Evolutionary conservation across 2,888 invertebrate species (phyloP).

Genomic region (Eupeodes luniger): DNA sequence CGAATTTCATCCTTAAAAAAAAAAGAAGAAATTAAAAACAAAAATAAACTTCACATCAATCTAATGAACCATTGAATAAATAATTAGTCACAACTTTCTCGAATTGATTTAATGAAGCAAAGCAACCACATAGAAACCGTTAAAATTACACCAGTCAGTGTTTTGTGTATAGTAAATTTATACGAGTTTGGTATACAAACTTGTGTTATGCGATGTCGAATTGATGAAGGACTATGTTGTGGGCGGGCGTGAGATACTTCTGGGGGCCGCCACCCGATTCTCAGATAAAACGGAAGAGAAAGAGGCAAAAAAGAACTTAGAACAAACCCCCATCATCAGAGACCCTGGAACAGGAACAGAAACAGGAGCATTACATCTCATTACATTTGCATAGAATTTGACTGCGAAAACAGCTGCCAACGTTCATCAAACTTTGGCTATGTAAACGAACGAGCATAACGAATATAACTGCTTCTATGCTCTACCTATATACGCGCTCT

Average conservation of each 20-base stretch:
- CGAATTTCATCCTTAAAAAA: constrained; percentile 35
- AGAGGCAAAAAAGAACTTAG: not conserved
- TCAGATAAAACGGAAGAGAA: too few species aligned
- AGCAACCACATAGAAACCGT: constrained; percentile 59
- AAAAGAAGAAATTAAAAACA: not conserved
- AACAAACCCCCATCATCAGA: not conserved
- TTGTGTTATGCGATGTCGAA: not conserved
- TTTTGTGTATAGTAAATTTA: not conserved
- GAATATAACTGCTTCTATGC: constrained; percentile 1
- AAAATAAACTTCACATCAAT: constrained; percentile 57
- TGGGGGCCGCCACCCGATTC: too few species aligned
- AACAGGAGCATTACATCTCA: constrained; percentile 69
- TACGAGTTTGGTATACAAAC: not conserved
- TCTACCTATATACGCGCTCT: not conserved
- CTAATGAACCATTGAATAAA: constrained; percentile 75
- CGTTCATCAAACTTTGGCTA: constrained; percentile 40
- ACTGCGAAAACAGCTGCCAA: constrained; percentile 61
- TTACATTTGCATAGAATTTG: constrained; percentile 76
- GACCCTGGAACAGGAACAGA: not conserved
- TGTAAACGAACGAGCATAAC: constrained; percentile 16
- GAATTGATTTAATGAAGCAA: constrained; percentile 72
- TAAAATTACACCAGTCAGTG: constrained; percentile 43
- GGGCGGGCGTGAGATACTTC: too few species aligned
- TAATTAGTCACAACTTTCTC: constrained; percentile 74
- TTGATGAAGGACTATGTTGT: not conserved